phyloP scores from a whole-genome alignment of 2,113 vertebrate species.

The Gadus macrocephalus region DNA sequence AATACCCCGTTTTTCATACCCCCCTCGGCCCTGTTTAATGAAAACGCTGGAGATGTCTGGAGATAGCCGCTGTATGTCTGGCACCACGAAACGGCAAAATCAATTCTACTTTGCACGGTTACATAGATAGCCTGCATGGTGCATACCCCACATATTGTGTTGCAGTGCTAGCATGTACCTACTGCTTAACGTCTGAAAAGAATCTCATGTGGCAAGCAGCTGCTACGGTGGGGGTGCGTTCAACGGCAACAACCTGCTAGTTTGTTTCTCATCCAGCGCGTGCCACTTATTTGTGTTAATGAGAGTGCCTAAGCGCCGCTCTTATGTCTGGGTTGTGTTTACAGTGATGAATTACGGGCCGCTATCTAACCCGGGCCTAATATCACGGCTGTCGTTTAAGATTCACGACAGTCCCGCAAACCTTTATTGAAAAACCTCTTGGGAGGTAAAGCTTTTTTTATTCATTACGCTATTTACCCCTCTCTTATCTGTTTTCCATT shows the following conservation, averaged over 20 bases:
- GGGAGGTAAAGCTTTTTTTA: constrained; percentile 15
- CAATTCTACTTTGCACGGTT: too few species aligned
- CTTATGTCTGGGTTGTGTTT: constrained; percentile 37
- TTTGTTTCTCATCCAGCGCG: constrained; percentile 31
- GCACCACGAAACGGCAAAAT: too few species aligned
- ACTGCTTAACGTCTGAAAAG: constrained; percentile 44
- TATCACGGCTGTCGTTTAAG: constrained; percentile 37
- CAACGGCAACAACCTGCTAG: constrained; percentile 45
- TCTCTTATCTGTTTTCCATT: constrained; percentile 25
- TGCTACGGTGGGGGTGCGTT: constrained; percentile 24
- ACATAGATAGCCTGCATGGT: constrained; percentile 21
- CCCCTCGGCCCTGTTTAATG: too few species aligned
- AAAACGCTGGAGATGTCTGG: too few species aligned
- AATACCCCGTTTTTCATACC: too few species aligned
- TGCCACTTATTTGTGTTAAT: constrained; percentile 51
- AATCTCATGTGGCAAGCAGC: constrained; percentile 51
- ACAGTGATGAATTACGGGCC: constrained; percentile 35
- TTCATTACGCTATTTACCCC: constrained; percentile 30
- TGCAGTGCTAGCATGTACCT: constrained; percentile 10
- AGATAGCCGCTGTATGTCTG: too few species aligned
- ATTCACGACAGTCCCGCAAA: constrained; percentile 39
- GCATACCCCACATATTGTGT: constrained; percentile 29
- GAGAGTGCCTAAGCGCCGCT: constrained; percentile 22
- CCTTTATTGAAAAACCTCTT: constrained; percentile 43
- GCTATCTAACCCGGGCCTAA: constrained; percentile 35